These are phyloP conservation scores for Eupeodes latifasciatus DNA, from an alignment of 2,888 invertebrate species.

Conservation along the genomic window DNA sequence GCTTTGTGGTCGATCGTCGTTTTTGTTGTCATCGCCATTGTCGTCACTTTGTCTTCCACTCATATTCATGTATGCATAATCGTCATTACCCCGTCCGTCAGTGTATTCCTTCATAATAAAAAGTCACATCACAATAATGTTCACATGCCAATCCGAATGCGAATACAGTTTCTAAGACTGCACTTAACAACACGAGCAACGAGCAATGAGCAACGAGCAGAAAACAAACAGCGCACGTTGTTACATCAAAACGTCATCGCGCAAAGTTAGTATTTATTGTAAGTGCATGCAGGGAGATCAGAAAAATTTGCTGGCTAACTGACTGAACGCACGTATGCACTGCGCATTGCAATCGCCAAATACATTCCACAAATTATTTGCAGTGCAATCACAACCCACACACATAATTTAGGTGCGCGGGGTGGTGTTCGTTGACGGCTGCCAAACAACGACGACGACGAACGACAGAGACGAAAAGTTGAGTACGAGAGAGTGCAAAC, in stretches of 20 bases:
- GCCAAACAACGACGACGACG: too few species aligned
- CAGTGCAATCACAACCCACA: slow-evolving; percentile 47
- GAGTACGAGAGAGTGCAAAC: slow-evolving; percentile 6
- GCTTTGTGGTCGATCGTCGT: slow-evolving; percentile 26
- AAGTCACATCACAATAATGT: slow-evolving; percentile 1
- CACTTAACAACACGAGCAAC: too few species aligned
- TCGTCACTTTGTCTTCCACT: slow-evolving; percentile 7
- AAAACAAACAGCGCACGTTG: slow-evolving; percentile 24
- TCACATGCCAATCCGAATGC: slow-evolving; percentile 43
- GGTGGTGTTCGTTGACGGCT: background rate
- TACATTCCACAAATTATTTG: slow-evolving; percentile 73
- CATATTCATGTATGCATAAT: background rate
- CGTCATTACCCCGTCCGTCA: slow-evolving; percentile 7
- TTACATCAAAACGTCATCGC: slow-evolving; percentile 52
- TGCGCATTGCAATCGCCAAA: slow-evolving; percentile 48
- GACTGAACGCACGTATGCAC: slow-evolving; percentile 62
- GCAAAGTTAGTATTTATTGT: slow-evolving; percentile 42
- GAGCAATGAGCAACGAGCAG: background rate
- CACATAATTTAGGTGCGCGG: slow-evolving; percentile 18
- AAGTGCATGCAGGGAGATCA: slow-evolving; percentile 55
- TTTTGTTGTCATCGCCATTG: background rate
- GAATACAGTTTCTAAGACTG: slow-evolving; percentile 29
- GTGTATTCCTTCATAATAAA: background rate
- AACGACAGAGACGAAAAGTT: too few species aligned
- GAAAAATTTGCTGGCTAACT: slow-evolving; percentile 21